These are phyloP conservation scores for Phengaris alcon DNA, from an alignment of 2,888 invertebrate genomes.

Conservation along the genomic window DNA sequence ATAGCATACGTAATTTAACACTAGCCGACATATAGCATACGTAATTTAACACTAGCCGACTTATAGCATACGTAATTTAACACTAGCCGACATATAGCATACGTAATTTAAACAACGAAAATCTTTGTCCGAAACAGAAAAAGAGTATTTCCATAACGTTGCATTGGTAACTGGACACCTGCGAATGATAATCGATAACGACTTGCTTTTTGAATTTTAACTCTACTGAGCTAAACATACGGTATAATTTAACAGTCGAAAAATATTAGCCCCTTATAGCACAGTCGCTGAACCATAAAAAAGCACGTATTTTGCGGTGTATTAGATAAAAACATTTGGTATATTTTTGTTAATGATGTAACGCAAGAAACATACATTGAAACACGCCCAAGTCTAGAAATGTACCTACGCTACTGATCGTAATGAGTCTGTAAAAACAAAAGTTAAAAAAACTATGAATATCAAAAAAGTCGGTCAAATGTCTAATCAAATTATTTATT, in stretches of 20 bases:
- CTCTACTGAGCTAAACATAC: conserved; percentile 22
- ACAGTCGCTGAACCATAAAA: conserved; percentile 19
- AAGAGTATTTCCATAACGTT: conserved; percentile 29
- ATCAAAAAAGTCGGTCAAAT: too few species aligned
- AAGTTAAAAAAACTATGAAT: too few species aligned
- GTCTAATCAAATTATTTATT: too few species aligned
- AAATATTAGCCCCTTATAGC: not conserved
- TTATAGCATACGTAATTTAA: too few species aligned
- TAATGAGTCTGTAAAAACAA: too few species aligned
- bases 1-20: too few species aligned
- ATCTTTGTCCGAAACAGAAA: not conserved
- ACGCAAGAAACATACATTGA: not conserved
- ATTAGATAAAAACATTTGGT: conserved; percentile 7
- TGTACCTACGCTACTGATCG: too few species aligned
- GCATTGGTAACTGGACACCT: conserved; percentile 45
- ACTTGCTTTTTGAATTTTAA: conserved; percentile 20
- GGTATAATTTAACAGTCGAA: not conserved
- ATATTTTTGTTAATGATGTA: not conserved
- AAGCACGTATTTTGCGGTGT: conserved; percentile 7
- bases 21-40: too few species aligned
- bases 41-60: too few species aligned
- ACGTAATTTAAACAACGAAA: not conserved
- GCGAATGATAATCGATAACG: conserved; percentile 38
- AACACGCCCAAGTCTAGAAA: too few species aligned
- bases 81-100: too few species aligned